Evolutionary conservation across 2,888 invertebrate genomes (phyloP).

Genomic region (Catocala fraxini): DNA sequence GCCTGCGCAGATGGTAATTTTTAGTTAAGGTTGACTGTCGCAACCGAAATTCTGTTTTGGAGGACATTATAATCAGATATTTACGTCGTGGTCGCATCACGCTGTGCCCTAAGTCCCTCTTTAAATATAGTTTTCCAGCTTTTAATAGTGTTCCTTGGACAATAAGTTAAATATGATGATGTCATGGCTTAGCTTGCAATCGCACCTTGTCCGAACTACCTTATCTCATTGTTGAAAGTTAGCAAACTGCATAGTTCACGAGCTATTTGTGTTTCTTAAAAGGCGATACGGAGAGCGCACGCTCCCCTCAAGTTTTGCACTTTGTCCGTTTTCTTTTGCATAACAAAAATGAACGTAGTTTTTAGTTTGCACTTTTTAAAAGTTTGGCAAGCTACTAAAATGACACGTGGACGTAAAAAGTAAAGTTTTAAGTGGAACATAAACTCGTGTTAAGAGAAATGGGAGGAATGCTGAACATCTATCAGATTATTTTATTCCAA

Average conservation of each 20-base stretch:
- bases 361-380: constrained; percentile 11
- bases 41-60: too few relatives aligned
- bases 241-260: constrained; percentile 16
- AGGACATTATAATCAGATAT: too few relatives aligned
- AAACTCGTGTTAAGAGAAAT: not conserved
- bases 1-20: too few relatives aligned
- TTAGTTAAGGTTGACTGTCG: too few relatives aligned
- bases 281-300: constrained; percentile 20
- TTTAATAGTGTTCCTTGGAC: too few relatives aligned
- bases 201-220: not conserved
- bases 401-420: constrained; percentile 9
- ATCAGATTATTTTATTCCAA: too few relatives aligned
- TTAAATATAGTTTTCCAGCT: too few relatives aligned
- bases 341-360: constrained; percentile 18
- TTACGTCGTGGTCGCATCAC: too few relatives aligned
- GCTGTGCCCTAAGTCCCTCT: too few relatives aligned
- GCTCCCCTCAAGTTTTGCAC: constrained; percentile 14
- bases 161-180: not conserved
- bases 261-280: constrained; percentile 26
- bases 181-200: not conserved
- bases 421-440: constrained; percentile 5
- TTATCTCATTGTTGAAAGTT: constrained; percentile 22
- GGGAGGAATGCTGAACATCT: too few relatives aligned
- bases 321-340: constrained; percentile 24
- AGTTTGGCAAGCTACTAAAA: constrained; percentile 10